Evolutionary conservation across 2,113 vertebrate species (phyloP).

Genomic region (Electrona antarctica): DNA sequence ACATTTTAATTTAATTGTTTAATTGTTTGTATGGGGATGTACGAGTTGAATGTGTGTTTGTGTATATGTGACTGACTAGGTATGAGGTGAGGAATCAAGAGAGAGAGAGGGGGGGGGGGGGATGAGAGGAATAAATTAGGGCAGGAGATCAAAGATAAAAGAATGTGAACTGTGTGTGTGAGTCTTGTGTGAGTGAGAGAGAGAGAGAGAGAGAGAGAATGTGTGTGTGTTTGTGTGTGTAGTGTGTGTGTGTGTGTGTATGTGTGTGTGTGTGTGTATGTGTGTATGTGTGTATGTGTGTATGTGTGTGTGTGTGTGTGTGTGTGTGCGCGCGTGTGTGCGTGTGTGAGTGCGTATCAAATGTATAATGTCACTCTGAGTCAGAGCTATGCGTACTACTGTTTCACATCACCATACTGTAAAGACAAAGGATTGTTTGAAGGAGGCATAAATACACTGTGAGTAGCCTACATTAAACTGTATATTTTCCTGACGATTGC

Average conservation of each 20-base stretch:
- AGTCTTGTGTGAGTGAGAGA: constrained; percentile 11
- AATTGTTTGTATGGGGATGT: background rate
- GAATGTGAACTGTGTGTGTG: background rate
- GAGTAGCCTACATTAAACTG: too few relatives aligned
- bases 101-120: constrained; percentile 28
- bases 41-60: background rate
- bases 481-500: too few relatives aligned
- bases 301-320: constrained; percentile 5
- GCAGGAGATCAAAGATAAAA: background rate
- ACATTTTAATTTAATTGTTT: too few relatives aligned
- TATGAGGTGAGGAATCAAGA: background rate
- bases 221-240: background rate
- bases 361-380: too few relatives aligned
- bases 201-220: too few relatives aligned
- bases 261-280: background rate
- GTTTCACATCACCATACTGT: too few relatives aligned
- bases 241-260: constrained; percentile 6
- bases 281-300: constrained; percentile 3
- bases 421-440: too few relatives aligned
- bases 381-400: too few relatives aligned
- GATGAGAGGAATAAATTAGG: constrained; percentile 24
- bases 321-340: background rate
- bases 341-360: constrained; percentile 20
- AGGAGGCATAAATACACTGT: too few relatives aligned
- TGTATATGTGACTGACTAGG: background rate